Evolutionary conservation across 2,888 invertebrate species (phyloP).

Genomic region (Cantharis nigra): DNA sequence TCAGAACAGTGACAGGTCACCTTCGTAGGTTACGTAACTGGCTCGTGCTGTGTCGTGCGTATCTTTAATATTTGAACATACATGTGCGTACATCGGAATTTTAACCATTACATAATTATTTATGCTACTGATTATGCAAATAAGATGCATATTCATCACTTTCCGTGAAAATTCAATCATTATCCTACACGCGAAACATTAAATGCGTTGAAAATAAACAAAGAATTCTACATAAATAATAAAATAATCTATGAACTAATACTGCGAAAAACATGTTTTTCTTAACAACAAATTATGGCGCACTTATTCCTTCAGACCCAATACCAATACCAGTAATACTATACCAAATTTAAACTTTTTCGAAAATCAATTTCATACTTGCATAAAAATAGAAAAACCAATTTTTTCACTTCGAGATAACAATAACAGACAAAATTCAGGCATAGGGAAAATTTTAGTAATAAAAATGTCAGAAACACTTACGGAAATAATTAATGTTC

Average conservation of each 20-base stretch:
- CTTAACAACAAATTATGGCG: constrained; percentile 1
- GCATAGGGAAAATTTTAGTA: neutral
- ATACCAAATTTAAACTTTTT: neutral
- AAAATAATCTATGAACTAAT: constrained; percentile 4
- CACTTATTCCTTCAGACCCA: neutral
- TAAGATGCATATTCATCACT: constrained; percentile 9
- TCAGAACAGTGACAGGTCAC: constrained; percentile 58
- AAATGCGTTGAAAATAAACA: constrained; percentile 27
- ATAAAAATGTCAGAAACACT: neutral
- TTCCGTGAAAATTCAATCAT: constrained; percentile 8
- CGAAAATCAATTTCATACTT: neutral
- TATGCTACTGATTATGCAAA: constrained; percentile 16
- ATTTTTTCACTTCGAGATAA: neutral
- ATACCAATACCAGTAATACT: too few relatives aligned
- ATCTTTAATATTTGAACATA: constrained; percentile 38
- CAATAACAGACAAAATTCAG: neutral
- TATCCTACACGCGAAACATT: constrained; percentile 9
- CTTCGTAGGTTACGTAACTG: constrained; percentile 55
- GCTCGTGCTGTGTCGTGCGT: constrained; percentile 33
- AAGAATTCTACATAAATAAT: constrained; percentile 9
- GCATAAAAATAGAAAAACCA: neutral
- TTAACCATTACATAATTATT: constrained; percentile 32
- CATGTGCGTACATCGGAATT: constrained; percentile 36
- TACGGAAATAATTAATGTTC: neutral
- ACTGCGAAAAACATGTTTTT: constrained; percentile 22